Conservation (phyloP, 2,888 invertebrate genomes). For the Acanthococcus lagerstroemiae region DNA sequence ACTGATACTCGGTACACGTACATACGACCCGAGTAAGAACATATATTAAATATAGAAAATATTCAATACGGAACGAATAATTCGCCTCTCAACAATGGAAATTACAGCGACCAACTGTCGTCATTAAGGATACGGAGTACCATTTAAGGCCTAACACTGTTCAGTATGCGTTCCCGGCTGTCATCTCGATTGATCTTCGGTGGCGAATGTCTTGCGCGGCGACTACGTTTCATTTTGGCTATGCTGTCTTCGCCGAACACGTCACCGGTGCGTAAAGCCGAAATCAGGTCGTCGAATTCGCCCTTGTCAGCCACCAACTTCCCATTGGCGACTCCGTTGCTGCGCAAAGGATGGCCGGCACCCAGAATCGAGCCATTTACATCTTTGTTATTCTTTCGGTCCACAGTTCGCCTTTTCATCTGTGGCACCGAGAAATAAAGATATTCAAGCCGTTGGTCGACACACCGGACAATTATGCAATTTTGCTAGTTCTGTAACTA, state of each 20-base stretch:
- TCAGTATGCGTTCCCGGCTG: constrained; percentile 48
- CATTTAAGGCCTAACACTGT: constrained; percentile 3
- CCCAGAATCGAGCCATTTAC: constrained; percentile 42
- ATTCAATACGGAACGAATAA: neutral
- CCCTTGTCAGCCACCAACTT: constrained; percentile 42
- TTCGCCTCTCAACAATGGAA: neutral
- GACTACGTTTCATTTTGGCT: constrained; percentile 75
- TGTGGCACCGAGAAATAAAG: too few species aligned
- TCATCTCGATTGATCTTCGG: constrained; percentile 56
- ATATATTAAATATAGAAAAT: neutral
- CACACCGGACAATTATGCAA: too few species aligned
- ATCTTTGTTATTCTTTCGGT: constrained; percentile 69
- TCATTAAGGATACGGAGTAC: too few species aligned
- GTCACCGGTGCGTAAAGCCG: constrained; percentile 85
- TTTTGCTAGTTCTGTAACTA: too few species aligned
- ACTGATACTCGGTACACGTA: neutral
- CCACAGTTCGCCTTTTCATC: constrained; percentile 76
- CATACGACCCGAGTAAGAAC: neutral
- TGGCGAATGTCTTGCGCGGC: constrained; percentile 57
- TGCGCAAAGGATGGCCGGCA: constrained; percentile 1
- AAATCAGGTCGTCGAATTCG: constrained; percentile 92
- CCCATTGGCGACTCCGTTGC: constrained; percentile 32
- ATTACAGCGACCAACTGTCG: too few species aligned
- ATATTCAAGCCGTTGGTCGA: too few species aligned
- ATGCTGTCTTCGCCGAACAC: constrained; percentile 86